These are phyloP conservation scores for Xiphias gladius DNA, from an alignment of 2,113 vertebrate genomes.

Conservation along the genomic window DNA sequence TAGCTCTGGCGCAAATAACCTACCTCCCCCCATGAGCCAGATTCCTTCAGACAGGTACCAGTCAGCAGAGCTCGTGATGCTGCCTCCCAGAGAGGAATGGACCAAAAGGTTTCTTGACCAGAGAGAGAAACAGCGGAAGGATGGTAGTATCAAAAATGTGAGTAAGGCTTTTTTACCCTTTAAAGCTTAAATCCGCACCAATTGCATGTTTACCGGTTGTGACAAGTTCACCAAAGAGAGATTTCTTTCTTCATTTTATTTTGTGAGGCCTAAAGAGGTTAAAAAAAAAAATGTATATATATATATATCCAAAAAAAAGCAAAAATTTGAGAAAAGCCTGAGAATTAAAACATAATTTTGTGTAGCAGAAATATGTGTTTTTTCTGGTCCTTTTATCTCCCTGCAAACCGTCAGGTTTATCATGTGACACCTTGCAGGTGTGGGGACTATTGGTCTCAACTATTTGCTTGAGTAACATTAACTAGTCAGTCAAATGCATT, in stretches of 20 bases:
- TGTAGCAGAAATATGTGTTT: too few species aligned
- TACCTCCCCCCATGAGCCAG: constrained; percentile 91
- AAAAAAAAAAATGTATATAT: too few species aligned
- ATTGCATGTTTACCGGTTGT: too few species aligned
- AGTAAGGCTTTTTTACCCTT: constrained; percentile 41
- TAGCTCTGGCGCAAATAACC: constrained; percentile 84
- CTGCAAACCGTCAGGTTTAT: background rate
- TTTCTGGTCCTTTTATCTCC: too few species aligned
- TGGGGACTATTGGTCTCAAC: too few species aligned
- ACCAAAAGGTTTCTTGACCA: constrained; percentile 87
- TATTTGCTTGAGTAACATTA: too few species aligned
- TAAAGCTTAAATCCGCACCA: too few species aligned
- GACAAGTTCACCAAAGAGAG: background rate
- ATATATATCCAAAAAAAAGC: too few species aligned
- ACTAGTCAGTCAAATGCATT: too few species aligned
- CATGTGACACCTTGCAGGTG: too few species aligned
- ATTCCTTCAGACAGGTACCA: constrained; percentile 90
- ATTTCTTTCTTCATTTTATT: background rate
- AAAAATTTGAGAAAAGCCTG: too few species aligned
- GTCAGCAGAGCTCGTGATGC: constrained; percentile 83
- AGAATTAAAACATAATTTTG: too few species aligned
- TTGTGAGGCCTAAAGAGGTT: background rate
- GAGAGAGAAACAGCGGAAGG: constrained; percentile 84
- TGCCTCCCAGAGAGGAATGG: constrained; percentile 87
- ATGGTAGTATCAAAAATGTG: constrained; percentile 87